Conservation (phyloP, 64 coral and sea anemone genomes). For the Pocillopora verrucosa region DNA sequence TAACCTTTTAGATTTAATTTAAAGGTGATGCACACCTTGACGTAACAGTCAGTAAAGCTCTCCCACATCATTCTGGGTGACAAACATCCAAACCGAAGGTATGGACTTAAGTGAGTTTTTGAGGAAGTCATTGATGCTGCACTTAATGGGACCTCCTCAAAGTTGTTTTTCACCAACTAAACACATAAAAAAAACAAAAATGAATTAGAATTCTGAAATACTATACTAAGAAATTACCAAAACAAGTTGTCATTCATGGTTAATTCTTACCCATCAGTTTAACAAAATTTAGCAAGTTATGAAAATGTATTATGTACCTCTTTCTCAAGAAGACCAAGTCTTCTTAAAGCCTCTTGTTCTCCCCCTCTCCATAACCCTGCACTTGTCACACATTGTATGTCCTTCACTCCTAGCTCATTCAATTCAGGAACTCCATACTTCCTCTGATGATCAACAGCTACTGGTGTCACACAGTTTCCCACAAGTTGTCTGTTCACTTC, state of each 20-base stretch:
- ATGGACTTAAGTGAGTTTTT: constrained; percentile 47
- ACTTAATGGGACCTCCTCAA: constrained; percentile 21
- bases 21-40: constrained; percentile 12
- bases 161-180: constrained; percentile 32
- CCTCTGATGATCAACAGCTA: not conserved
- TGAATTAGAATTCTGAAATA: not conserved
- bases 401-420: constrained; percentile 57
- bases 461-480: constrained; percentile 6
- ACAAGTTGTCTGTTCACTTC: constrained; percentile 29
- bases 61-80: constrained; percentile 53
- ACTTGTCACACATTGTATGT: constrained; percentile 16
- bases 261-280: too few species aligned
- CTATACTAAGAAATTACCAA: not conserved
- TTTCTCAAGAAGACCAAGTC: constrained; percentile 25
- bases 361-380: constrained; percentile 43
- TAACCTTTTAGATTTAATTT: not conserved
- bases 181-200: not conserved
- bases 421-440: constrained; percentile 40
- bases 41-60: not conserved
- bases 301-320: not conserved
- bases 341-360: constrained; percentile 39
- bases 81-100: constrained; percentile 55
- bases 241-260: too few species aligned
- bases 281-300: too few species aligned
- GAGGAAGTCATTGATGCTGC: constrained; percentile 23